phyloP scores from a whole-genome alignment of 37 sponge, comb jelly and placozoan species.

The Axinella damicornis region DNA sequence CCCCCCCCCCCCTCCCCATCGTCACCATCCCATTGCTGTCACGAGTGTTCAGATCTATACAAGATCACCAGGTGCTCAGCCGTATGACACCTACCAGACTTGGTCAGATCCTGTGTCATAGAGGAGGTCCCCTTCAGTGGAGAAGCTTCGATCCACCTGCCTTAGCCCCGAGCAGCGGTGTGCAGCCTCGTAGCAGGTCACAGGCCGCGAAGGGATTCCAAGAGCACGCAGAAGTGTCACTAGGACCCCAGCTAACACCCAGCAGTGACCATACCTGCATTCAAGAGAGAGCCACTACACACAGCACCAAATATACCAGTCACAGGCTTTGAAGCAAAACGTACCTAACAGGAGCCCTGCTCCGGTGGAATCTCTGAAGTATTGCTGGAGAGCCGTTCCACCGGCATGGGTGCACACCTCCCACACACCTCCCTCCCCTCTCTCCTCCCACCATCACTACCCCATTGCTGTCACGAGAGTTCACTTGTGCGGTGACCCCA shows the following conservation, averaged over 20 bases:
- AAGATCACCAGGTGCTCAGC: too few species aligned
- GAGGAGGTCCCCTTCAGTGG: constrained; percentile 59
- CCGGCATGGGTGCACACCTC: constrained; percentile 69
- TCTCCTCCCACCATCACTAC: not conserved
- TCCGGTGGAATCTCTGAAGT: constrained; percentile 57
- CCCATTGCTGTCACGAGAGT: constrained; percentile 11
- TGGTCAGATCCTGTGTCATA: constrained; percentile 42
- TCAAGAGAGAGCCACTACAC: not conserved
- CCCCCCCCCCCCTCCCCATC: constrained; percentile 5
- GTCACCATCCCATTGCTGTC: too few species aligned
- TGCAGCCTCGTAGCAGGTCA: constrained; percentile 88
- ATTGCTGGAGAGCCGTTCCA: constrained; percentile 82
- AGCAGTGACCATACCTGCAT: constrained; percentile 87
- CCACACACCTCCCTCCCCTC: constrained; percentile 34
- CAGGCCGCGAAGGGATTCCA: constrained; percentile 79
- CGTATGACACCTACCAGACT: constrained; percentile 52
- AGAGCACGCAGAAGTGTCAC: constrained; percentile 78
- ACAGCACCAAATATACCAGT: too few species aligned
- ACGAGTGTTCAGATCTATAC: too few species aligned
- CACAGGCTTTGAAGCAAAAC: not conserved
- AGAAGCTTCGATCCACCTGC: constrained; percentile 65
- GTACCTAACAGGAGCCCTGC: constrained; percentile 72
- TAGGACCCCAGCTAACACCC: constrained; percentile 78
- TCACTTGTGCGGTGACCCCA: constrained; percentile 33
- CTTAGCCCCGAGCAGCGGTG: constrained; percentile 37